Evolutionary conservation across 1,140 invertebrate genomes (phyloP), one percentile per base, ranked within the genome.

Genomic region (Daktulosphaira vitifoliae): DNA sequence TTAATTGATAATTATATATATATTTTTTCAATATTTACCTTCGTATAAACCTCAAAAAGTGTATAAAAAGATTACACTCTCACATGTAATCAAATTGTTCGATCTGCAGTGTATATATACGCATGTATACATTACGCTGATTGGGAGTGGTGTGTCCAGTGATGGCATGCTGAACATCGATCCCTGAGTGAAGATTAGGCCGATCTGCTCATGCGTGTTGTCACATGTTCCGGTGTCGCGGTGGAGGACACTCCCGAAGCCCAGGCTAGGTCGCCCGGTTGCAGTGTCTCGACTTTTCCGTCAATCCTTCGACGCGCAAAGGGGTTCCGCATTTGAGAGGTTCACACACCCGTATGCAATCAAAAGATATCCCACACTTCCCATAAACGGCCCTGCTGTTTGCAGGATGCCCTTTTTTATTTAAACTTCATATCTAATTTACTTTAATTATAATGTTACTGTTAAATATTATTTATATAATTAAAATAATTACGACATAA

Each of bases 161-260:
- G 56, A 62, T 62, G 56, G 56, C 56, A 62, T 62, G 56, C 56
- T 62, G 56, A 62, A 62, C 56, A 62, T 62, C 56, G 56, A 62
- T 62, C 56, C 56, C 56, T 62, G 56, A 62, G 56, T 62, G 56
- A 62, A 62, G 42, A 29, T 62, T 62, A 62, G 56, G 56, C 56
- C 56, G 56, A 62, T 62, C 56, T 62, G 56, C 56, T 62, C 56
- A 62, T 62, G 56, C 56, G 56, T 62, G 56, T 62, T 62, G 44
- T 62, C 56, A 62, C 56, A 62, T 62, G 56, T 62, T 62, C 56
- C 56, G 56, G 56, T 62, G 42, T 62, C 56, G 42, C 56, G 56
- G 56, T 62, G 44, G 56, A 46, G 56, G 56, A 62, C 56, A 48
- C 56, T 62, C 56, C 56, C 56, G 56, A 62, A 16, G 56, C 54